Conservation (phyloP, 1,140 invertebrate genomes). For the Zaprionus ghesquierei region DNA sequence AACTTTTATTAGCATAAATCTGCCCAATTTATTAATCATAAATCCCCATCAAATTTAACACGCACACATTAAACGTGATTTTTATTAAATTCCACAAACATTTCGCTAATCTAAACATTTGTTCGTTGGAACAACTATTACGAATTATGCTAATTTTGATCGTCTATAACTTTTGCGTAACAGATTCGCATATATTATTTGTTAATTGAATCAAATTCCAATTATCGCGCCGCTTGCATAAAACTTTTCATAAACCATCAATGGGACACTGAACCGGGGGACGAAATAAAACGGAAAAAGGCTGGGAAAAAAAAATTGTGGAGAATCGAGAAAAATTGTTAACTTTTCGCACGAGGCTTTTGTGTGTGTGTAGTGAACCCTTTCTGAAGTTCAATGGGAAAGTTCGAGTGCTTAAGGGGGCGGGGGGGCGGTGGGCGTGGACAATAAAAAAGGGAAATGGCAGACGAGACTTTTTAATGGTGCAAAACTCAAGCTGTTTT, state of each 20-base stretch:
- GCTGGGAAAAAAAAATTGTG: background rate
- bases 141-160: conserved; percentile 22
- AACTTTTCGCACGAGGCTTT: conserved; percentile 67
- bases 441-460: background rate
- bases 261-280: conserved; percentile 55
- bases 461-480: conserved; percentile 43
- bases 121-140: conserved; percentile 1
- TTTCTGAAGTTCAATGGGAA: conserved; percentile 57
- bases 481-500: conserved; percentile 7
- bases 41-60: background rate
- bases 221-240: background rate
- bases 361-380: conserved; percentile 45
- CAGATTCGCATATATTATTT: conserved; percentile 6
- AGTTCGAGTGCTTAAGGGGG: background rate
- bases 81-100: background rate
- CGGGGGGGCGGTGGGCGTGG: background rate
- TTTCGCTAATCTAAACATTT: background rate
- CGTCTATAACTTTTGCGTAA: conserved; percentile 6
- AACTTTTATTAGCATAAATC: background rate
- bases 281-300: conserved; percentile 1
- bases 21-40: background rate
- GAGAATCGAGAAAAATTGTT: conserved; percentile 29
- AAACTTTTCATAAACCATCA: conserved; percentile 37
- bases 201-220: conserved; percentile 20
- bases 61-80: background rate